Evolutionary conservation across 2,888 invertebrate genomes (phyloP), one percentile per base, ranked within the genome.

Genomic region (Autographa pulchrina): DNA sequence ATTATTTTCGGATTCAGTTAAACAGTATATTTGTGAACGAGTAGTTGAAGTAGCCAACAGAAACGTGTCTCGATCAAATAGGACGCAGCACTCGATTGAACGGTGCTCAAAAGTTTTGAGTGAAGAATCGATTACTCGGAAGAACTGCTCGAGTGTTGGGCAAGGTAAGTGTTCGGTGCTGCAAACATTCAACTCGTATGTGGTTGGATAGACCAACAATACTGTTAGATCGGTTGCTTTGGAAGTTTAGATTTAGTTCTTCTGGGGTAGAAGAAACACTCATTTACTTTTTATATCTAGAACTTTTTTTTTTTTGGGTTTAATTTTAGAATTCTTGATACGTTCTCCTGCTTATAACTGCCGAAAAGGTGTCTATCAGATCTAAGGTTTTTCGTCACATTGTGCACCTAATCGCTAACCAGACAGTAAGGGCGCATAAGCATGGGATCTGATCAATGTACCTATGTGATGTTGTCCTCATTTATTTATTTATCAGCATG

Each of bases 111-210:
- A 68, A 78, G 18, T 80, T 56, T 77, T 31, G 77, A 80, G 81
- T 68, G 68, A 65, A 67, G 78, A 80, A 78, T 78, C 78, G 72
- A 72, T 80, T 76, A 66, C 81, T 77, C 63, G 54, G 18, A 54
- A 62, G 68, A 72, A 72, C 62, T 68, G 43, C 60, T 66, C 43
- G 68, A 68, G 65, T 61, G 65, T 60, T 48, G 68, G 71, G 43
- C 68, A 32, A 41, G 60, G 52, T 18, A 32, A 65, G 60, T 66
- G 78, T 65, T 31, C 38, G 16, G 58, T 65, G 60, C 76, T 75
- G 58, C 65, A 59, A 56, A 48, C 59, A 66, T 60, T 48, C 60
- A 52, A 20, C 32, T 60, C 41, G 41, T 25, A 58, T 58, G 48
- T 60, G 68, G 62, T 54, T 41, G n/a, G 20, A 14, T 25, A 60